Evolutionary conservation across 2,113 vertebrate genomes (phyloP).

Genomic region (Chunga burmeisteri): DNA sequence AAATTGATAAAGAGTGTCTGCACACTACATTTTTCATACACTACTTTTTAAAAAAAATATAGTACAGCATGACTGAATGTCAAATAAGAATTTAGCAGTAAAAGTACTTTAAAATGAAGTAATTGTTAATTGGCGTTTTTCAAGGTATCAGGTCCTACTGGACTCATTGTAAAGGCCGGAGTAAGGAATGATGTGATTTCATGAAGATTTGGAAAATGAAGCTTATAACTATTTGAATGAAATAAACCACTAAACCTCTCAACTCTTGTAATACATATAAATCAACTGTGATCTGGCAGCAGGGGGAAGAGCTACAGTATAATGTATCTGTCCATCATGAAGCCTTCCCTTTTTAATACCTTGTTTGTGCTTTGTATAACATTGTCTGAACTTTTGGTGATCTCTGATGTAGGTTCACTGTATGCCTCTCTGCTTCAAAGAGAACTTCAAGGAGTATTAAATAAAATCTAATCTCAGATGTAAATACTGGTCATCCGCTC

Average conservation of each 20-base stretch:
- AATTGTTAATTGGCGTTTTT: neutral
- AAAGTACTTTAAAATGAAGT: neutral
- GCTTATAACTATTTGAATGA: neutral
- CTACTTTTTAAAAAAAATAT: neutral
- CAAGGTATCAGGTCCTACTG: neutral
- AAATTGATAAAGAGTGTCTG: neutral
- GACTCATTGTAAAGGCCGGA: neutral
- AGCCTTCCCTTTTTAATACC: neutral
- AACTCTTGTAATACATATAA: neutral
- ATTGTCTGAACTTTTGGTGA: neutral
- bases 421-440: neutral
- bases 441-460: conserved; percentile 16
- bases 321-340: neutral
- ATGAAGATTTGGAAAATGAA: neutral
- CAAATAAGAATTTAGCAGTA: neutral
- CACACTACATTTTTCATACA: neutral
- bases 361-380: neutral
- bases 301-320: neutral
- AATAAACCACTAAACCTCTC: neutral
- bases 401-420: neutral
- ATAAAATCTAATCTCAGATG: conserved; percentile 5
- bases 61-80: neutral
- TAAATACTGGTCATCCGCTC: conserved; percentile 45
- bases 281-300: neutral
- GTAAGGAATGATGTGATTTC: neutral